These are phyloP conservation scores for Smittia sp. DNA, from an alignment of 2,888 invertebrate genomes.

Conservation along the genomic window DNA sequence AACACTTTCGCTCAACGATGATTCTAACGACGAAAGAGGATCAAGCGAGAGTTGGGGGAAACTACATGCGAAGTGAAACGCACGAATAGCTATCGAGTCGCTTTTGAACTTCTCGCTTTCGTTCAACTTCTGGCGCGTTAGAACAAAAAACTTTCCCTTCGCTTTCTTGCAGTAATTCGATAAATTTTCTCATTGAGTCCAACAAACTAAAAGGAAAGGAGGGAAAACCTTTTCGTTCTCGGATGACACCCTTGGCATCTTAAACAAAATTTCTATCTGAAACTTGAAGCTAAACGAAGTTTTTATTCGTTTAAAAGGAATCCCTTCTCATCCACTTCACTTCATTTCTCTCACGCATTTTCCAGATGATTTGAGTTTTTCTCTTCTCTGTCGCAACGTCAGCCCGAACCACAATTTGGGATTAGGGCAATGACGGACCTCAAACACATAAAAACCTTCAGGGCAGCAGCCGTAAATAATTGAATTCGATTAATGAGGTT, in stretches of 20 bases:
- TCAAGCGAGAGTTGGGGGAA: background rate
- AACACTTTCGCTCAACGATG: no score
- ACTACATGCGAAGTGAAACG: background rate
- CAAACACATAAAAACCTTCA: no score
- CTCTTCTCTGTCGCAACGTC: background rate
- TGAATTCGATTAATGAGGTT: constrained; percentile 34
- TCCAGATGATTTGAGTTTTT: constrained; percentile 19
- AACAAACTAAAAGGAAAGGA: background rate
- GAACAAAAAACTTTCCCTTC: background rate
- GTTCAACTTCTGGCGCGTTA: background rate
- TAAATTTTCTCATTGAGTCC: background rate
- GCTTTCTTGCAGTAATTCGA: background rate
- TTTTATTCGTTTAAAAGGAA: background rate
- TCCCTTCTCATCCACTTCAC: constrained; percentile 11
- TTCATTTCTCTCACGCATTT: constrained; percentile 9
- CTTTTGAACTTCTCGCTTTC: background rate
- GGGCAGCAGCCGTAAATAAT: constrained; percentile 10
- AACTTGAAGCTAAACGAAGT: background rate
- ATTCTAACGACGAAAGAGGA: background rate
- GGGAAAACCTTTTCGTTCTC: background rate
- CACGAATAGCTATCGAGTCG: background rate
- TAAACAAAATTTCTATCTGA: no score
- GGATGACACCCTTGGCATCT: no score
- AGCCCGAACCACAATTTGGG: background rate
- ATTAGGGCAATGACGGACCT: background rate